Conservation (phyloP, 2,113 vertebrate genomes). For the Amphilophus citrinellus region DNA sequence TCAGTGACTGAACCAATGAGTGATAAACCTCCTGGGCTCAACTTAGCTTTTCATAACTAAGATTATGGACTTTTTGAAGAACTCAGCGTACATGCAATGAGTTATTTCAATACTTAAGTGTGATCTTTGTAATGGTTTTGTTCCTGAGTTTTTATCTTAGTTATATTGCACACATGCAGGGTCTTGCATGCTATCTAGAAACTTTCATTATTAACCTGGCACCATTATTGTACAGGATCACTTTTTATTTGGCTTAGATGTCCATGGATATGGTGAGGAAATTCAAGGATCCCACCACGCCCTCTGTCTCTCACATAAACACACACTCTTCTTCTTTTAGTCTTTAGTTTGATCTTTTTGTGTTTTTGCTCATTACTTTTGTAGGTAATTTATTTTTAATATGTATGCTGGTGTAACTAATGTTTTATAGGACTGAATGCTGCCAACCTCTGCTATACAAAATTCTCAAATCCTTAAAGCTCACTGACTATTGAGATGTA, state of each 20-base stretch:
- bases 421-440: neutral
- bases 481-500: neutral
- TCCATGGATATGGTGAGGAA: neutral
- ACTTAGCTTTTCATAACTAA: neutral
- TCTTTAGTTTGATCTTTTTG: neutral
- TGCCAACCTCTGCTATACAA: neutral
- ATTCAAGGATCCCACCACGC: neutral
- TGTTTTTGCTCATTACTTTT: neutral
- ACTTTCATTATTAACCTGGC: neutral
- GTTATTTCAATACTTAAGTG: neutral
- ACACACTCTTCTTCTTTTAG: neutral
- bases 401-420: neutral
- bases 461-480: neutral
- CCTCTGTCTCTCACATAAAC: neutral
- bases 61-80: neutral
- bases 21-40: neutral
- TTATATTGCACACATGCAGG: neutral
- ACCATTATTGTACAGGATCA: neutral
- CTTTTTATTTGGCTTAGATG: no score
- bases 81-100: neutral
- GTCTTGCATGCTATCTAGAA: neutral
- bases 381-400: neutral
- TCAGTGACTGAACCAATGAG: neutral
- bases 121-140: neutral
- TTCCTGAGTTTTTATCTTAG: neutral